phyloP scores from a whole-genome alignment of 2,888 invertebrate genomes.

The Dermolepida albohirtum region DNA sequence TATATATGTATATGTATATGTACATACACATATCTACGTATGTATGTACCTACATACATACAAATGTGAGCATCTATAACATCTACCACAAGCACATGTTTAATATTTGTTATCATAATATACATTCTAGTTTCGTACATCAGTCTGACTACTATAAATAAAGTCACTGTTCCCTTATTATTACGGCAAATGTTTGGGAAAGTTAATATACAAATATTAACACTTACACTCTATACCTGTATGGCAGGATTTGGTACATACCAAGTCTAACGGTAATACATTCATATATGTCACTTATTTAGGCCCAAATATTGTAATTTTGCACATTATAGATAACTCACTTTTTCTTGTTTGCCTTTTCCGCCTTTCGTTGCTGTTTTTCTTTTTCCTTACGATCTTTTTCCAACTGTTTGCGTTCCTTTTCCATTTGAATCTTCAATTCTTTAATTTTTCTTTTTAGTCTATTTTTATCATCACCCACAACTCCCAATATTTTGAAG shows the following conservation, averaged over 20 bases:
- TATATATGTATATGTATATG: too few species aligned
- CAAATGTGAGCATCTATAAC: slow-evolving; percentile 29
- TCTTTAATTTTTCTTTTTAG: slow-evolving; percentile 90
- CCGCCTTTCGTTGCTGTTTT: slow-evolving; percentile 87
- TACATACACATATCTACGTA: too few species aligned
- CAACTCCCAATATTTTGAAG: slow-evolving; percentile 87
- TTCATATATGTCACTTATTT: slow-evolving; percentile 32
- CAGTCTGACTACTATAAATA: slow-evolving; percentile 46
- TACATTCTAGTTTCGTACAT: slow-evolving; percentile 37
- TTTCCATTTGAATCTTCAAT: slow-evolving; percentile 79
- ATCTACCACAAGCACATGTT: slow-evolving; percentile 40
- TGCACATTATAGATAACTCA: slow-evolving; percentile 50
- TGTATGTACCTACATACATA: slow-evolving; percentile 30
- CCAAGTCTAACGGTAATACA: slow-evolving; percentile 41
- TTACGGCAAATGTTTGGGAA: slow-evolving; percentile 17
- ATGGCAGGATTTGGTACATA: slow-evolving; percentile 54
- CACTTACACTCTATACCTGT: slow-evolving; percentile 49
- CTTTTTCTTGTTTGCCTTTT: slow-evolving; percentile 77
- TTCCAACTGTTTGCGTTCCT: slow-evolving; percentile 81
- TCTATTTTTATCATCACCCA: slow-evolving; percentile 83
- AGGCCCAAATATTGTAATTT: slow-evolving; percentile 24
- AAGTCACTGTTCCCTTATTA: slow-evolving; percentile 43
- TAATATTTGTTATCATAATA: slow-evolving; percentile 35
- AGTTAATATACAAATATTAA: slow-evolving; percentile 41
- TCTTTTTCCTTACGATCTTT: slow-evolving; percentile 87